phyloP scores from a whole-genome alignment of 2,888 invertebrate species.

The Eulithis prunata region DNA sequence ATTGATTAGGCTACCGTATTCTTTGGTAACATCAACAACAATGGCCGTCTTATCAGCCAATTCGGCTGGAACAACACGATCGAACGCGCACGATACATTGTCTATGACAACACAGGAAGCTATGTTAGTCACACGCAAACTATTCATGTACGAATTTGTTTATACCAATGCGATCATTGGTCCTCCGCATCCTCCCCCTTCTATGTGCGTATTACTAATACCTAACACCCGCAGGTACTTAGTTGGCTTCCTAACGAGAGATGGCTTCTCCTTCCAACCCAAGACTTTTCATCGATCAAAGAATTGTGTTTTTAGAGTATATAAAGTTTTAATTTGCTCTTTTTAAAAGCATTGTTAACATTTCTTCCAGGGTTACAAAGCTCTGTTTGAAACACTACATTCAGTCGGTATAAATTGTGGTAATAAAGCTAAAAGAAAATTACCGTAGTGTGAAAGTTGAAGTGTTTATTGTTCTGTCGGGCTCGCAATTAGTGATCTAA shows the following conservation, averaged over 20 bases:
- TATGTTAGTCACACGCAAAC: slow-evolving; percentile 50
- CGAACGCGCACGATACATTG: slow-evolving; percentile 46
- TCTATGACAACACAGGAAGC: slow-evolving; percentile 53
- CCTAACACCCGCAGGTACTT: slow-evolving; percentile 26
- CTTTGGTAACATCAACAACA: slow-evolving; percentile 42
- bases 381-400: slow-evolving; percentile 26
- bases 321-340: slow-evolving; percentile 30
- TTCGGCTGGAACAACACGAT: slow-evolving; percentile 48
- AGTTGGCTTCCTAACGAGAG: slow-evolving; percentile 5
- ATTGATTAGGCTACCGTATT: slow-evolving; percentile 49
- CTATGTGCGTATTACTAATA: slow-evolving; percentile 28
- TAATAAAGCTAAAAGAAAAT: slow-evolving; percentile 9
- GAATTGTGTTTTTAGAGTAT: slow-evolving; percentile 23
- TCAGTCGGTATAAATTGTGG: slow-evolving; percentile 14
- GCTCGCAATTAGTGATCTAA: slow-evolving; percentile 14
- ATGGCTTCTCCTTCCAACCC: too few relatives aligned
- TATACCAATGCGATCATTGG: slow-evolving; percentile 45
- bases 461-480: slow-evolving; percentile 8
- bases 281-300: neutral
- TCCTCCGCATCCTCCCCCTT: slow-evolving; percentile 41
- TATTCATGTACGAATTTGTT: slow-evolving; percentile 53
- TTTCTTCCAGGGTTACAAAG: slow-evolving; percentile 23
- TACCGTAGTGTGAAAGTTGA: neutral
- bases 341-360: slow-evolving; percentile 22
- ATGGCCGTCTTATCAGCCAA: slow-evolving; percentile 65